Evolutionary conservation across 2,113 vertebrate species (phyloP).

Genomic region (Talpa occidentalis): DNA sequence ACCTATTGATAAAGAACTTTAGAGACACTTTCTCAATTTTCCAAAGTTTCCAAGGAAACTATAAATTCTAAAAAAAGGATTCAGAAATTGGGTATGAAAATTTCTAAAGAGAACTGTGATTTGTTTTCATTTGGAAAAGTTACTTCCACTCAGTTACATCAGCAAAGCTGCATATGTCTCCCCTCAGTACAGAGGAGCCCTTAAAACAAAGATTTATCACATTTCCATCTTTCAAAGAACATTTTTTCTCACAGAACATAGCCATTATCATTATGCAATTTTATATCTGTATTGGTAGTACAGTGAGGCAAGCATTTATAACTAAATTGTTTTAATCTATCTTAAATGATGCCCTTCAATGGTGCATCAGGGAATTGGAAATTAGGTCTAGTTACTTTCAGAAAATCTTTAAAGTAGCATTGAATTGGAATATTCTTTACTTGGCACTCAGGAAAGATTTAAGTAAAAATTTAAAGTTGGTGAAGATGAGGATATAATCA

Average conservation of each 20-base stretch:
- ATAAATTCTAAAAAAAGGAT: conserved; percentile 74
- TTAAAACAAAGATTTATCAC: conserved; percentile 86
- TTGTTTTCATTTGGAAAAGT: conserved; percentile 84
- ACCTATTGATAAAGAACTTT: conserved; percentile 71
- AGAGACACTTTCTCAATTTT: conserved; percentile 68
- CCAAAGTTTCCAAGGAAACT: conserved; percentile 65
- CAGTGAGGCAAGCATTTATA: conserved; percentile 82
- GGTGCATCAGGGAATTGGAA: conserved; percentile 79
- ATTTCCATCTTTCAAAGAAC: conserved; percentile 84
- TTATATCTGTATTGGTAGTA: conserved; percentile 83
- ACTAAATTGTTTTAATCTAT: conserved; percentile 84
- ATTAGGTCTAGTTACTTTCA: conserved; percentile 73
- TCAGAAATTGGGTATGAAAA: conserved; percentile 69
- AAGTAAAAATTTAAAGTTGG: conserved; percentile 56
- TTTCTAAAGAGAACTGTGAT: conserved; percentile 82
- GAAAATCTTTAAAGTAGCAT: conserved; percentile 77
- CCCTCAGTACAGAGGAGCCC: conserved; percentile 66
- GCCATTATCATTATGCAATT: conserved; percentile 81
- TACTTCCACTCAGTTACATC: conserved; percentile 77
- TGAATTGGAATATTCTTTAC: conserved; percentile 63
- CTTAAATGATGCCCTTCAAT: conserved; percentile 81
- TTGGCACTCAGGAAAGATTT: conserved; percentile 52
- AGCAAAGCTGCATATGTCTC: conserved; percentile 78
- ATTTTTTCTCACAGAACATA: conserved; percentile 84
- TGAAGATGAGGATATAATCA: conserved; percentile 49